A percentile compares a stretch with the other conserved stretches of the same genome.
Conservation (phyloP, 2,113 vertebrate genomes). For the Tragelaphus scriptus region DNA sequence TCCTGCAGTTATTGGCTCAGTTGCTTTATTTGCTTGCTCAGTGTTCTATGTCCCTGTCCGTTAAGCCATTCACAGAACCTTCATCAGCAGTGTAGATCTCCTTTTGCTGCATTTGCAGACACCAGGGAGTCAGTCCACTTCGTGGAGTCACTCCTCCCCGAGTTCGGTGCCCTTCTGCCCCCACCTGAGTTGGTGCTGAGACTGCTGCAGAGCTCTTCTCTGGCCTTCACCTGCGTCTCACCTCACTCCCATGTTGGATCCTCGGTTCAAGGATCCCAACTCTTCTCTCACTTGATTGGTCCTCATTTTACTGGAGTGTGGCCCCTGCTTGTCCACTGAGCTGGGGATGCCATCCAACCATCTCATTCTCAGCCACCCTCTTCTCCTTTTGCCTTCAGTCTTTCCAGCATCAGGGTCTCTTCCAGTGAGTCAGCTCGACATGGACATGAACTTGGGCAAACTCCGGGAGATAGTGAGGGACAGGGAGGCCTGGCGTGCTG, state of each 20-base stretch:
- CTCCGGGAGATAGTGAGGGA: neutral
- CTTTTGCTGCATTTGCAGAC: neutral
- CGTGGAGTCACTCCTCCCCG: neutral
- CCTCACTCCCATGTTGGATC: fast-evolving
- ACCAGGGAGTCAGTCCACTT: neutral
- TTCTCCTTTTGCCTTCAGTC: neutral
- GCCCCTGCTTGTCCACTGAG: neutral
- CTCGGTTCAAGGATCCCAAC: neutral
- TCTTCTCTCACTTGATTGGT: neutral
- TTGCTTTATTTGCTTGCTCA: neutral
- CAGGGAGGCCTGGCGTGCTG: neutral
- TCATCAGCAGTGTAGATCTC: neutral
- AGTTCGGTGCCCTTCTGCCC: no score
- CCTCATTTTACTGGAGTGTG: neutral
- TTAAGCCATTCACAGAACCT: neutral
- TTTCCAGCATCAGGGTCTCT: neutral
- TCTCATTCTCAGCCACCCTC: neutral
- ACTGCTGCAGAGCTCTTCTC: neutral
- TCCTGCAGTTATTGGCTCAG: neutral
- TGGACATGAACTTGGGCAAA: neutral
- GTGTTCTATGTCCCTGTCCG: neutral
- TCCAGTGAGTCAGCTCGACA: neutral
- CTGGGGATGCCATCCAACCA: neutral
- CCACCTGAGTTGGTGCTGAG: neutral
- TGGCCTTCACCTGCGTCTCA: fast-evolving